These are phyloP conservation scores for Aurelia coerulea DNA, from an alignment of 30 jellyfish, hydroid and myxozoan species.

Conservation along the genomic window DNA sequence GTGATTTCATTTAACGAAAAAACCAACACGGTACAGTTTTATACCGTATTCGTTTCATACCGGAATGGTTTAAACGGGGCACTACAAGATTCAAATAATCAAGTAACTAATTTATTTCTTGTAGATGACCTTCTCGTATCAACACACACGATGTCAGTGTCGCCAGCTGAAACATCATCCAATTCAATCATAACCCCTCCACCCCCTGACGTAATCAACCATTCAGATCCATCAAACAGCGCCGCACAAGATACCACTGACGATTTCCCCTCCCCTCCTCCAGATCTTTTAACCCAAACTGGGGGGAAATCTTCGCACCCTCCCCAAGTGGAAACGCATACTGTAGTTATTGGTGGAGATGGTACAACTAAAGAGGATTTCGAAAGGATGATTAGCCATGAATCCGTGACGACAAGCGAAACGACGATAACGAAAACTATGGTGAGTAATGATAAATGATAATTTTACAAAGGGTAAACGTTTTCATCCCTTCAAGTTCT, in stretches of 20 bases:
- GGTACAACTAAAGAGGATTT: constrained; percentile 33
- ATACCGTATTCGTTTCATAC: no score
- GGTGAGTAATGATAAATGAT: not conserved
- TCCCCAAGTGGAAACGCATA: constrained; percentile 64
- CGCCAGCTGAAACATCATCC: constrained; percentile 34
- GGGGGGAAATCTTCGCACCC: constrained; percentile 22
- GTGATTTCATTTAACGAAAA: no score
- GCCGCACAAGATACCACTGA: constrained; percentile 27
- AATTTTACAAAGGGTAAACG: no score
- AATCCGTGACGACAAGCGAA: constrained; percentile 57
- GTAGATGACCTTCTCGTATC: constrained; percentile 40
- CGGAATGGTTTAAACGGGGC: no score
- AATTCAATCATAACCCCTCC: constrained; percentile 30
- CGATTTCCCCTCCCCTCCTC: constrained; percentile 71
- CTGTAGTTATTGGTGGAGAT: constrained; percentile 39
- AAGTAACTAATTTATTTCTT: not conserved
- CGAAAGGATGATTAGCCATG: constrained; percentile 41
- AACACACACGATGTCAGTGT: constrained; percentile 51
- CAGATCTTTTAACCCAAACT: constrained; percentile 59
- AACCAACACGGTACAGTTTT: no score
- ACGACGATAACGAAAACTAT: constrained; percentile 44
- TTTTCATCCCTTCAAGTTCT: no score
- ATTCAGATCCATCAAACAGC: constrained; percentile 14
- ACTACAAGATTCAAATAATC: no score
- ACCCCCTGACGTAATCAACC: constrained; percentile 73